phyloP scores from a whole-genome alignment of 2,888 invertebrate genomes.

The Noctua pronuba region DNA sequence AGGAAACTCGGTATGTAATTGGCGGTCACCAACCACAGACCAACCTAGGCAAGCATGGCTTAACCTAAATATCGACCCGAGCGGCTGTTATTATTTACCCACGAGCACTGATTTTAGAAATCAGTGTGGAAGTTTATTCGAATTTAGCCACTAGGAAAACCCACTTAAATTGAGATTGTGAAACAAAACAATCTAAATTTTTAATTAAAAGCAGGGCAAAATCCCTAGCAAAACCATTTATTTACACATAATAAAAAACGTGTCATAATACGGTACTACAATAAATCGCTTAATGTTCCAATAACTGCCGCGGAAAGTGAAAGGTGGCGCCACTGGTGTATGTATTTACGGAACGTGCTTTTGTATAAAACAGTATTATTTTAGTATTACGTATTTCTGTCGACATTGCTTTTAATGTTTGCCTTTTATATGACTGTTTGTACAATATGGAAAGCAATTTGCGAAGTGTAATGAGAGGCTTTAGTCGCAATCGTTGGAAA shows the following conservation, averaged over 20 bases:
- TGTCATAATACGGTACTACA: background rate
- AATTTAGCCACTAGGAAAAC: too few relatives aligned
- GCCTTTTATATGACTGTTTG: slow-evolving; percentile 43
- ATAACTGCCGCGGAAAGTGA: slow-evolving; percentile 23
- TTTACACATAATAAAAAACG: background rate
- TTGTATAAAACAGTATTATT: slow-evolving; percentile 24
- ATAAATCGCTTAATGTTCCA: background rate
- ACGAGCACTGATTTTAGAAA: too few relatives aligned
- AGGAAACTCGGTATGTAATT: too few relatives aligned
- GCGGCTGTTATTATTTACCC: too few relatives aligned
- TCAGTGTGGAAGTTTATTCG: background rate
- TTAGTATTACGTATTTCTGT: slow-evolving; percentile 26
- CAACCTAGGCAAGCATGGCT: too few relatives aligned
- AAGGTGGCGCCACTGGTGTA: slow-evolving; percentile 13
- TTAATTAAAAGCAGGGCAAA: background rate
- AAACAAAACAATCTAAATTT: background rate
- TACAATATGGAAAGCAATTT: slow-evolving; percentile 51
- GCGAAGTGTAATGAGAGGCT: slow-evolving; percentile 15
- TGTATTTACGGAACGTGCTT: slow-evolving; percentile 47
- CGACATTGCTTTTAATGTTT: slow-evolving; percentile 36
- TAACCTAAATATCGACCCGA: too few relatives aligned
- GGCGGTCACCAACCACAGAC: too few relatives aligned
- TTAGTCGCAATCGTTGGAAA: slow-evolving; percentile 9
- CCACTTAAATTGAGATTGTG: too few relatives aligned
- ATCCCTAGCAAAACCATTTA: background rate